These are phyloP conservation scores for Charaxes varanes DNA, from an alignment of 1,140 invertebrate genomes.

Conservation along the genomic window DNA sequence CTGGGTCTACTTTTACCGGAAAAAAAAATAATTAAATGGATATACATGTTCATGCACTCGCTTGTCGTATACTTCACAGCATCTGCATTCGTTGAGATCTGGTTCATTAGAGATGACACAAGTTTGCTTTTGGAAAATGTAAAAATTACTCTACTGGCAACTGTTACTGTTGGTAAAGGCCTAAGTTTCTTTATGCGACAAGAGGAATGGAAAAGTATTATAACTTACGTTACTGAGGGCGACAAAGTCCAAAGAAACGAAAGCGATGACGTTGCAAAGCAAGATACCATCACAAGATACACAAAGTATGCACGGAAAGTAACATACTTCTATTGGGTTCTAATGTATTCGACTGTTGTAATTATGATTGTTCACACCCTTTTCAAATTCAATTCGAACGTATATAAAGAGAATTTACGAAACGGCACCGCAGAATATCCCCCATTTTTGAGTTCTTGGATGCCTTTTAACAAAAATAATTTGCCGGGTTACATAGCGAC, in stretches of 20 bases:
- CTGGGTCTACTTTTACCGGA: constrained; percentile 31
- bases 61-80: constrained; percentile 25
- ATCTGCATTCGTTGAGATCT: constrained; percentile 31
- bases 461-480: constrained; percentile 39
- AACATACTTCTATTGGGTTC: constrained; percentile 25
- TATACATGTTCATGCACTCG: constrained; percentile 21
- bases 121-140: constrained; percentile 31
- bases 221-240: constrained; percentile 28
- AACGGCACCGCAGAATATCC: too few relatives aligned
- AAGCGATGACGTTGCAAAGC: constrained; percentile 12
- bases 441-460: constrained; percentile 45
- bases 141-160: constrained; percentile 33
- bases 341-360: constrained; percentile 24
- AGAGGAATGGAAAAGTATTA: constrained; percentile 28
- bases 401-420: too few relatives aligned
- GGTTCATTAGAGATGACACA: constrained; percentile 24
- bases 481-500: constrained; percentile 29
- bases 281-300: constrained; percentile 18
- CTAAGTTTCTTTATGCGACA: constrained; percentile 27
- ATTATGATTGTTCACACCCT: constrained; percentile 25
- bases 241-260: constrained; percentile 25
- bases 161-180: constrained; percentile 27
- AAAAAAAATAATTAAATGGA: constrained; percentile 13
- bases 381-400: too few relatives aligned
- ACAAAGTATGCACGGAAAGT: constrained; percentile 30